These are phyloP conservation scores for Microplitis mediator DNA, from an alignment of 1,140 invertebrate genomes.

Conservation along the genomic window DNA sequence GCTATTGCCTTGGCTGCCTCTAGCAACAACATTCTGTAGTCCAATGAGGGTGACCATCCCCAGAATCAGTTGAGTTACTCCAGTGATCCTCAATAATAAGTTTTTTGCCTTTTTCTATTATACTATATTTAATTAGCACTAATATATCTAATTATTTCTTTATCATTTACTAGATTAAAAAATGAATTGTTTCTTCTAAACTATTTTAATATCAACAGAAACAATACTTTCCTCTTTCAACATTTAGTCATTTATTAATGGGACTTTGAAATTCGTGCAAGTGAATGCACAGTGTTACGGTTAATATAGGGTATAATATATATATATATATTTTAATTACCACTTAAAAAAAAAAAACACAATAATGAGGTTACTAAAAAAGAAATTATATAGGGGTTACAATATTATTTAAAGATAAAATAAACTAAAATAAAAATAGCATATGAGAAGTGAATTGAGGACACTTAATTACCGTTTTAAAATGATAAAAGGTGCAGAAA, in stretches of 20 bases:
- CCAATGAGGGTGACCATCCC: conserved; percentile 57
- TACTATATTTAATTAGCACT: background rate
- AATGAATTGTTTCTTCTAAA: background rate
- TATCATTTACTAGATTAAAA: background rate
- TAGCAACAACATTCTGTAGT: conserved; percentile 60
- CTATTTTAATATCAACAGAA: background rate
- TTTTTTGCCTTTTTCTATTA: conserved; percentile 34
- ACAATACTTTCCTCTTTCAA: background rate
- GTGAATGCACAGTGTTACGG: too few relatives aligned
- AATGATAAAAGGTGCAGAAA: background rate
- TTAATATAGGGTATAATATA: too few relatives aligned
- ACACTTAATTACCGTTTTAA: background rate
- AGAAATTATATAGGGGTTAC: too few relatives aligned
- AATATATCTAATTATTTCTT: conserved; percentile 1
- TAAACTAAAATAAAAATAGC: background rate
- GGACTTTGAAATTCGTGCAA: too few relatives aligned
- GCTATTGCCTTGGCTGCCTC: conserved; percentile 56
- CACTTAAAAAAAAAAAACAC: background rate
- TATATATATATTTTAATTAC: background rate
- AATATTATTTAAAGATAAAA: background rate
- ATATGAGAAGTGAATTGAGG: background rate
- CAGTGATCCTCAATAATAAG: conserved; percentile 56
- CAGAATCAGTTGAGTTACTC: conserved; percentile 37
- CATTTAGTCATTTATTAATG: too few relatives aligned
- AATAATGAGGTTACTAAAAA: too few relatives aligned